Conservation (phyloP, 2,113 vertebrate genomes). For the Drymodes brunneopygia region DNA sequence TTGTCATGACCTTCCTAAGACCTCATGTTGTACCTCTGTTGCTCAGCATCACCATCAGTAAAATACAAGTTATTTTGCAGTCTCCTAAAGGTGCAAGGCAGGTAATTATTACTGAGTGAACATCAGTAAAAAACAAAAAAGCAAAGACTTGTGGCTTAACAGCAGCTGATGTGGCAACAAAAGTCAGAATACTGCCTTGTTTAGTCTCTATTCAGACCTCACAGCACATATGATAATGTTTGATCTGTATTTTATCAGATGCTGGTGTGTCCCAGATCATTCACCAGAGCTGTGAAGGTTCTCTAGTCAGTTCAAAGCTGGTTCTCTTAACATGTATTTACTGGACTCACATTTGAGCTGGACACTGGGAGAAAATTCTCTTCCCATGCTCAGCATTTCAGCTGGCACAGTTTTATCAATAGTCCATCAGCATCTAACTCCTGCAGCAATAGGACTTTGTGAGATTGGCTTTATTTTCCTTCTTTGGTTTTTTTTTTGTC, state of each 20-base stretch:
- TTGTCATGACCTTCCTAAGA: not conserved
- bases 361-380: not conserved
- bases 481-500: not conserved
- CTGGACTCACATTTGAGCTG: not conserved
- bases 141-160: not conserved
- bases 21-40: accelerated
- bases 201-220: not conserved
- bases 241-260: not conserved
- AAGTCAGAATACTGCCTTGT: not conserved
- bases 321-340: not conserved
- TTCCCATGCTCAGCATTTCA: not conserved
- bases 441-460: not conserved
- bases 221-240: not conserved
- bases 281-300: not conserved
- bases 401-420: not conserved
- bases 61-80: not conserved
- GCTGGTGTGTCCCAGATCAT: not conserved
- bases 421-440: not conserved
- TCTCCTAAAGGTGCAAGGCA: not conserved
- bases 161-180: not conserved
- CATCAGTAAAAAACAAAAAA: not conserved
- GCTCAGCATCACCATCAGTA: not conserved
- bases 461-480: not conserved
- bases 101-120: not conserved
- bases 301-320: not conserved